Evolutionary conservation across 2,888 invertebrate species (phyloP).

Genomic region (Seira musarum): DNA sequence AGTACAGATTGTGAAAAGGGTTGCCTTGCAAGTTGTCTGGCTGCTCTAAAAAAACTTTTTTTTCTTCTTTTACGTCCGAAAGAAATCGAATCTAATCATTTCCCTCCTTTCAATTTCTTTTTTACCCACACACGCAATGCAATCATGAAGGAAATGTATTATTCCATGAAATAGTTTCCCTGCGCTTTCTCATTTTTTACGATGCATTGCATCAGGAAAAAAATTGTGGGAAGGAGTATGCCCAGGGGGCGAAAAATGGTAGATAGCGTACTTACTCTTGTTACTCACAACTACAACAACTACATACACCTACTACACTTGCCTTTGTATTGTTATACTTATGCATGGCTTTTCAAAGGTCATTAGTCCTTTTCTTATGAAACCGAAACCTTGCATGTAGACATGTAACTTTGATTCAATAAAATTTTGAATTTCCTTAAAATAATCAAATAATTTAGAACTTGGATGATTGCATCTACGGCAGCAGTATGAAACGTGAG

Average conservation of each 20-base stretch:
- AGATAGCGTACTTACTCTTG: neutral
- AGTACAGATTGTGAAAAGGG: too few species aligned
- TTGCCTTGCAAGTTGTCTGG: too few species aligned
- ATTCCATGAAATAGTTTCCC: neutral
- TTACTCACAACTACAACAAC: too few species aligned
- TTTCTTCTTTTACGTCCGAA: neutral
- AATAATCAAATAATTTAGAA: too few species aligned
- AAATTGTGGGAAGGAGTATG: neutral
- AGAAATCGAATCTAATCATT: conserved; percentile 33
- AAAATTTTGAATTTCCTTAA: too few species aligned
- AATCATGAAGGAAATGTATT: neutral
- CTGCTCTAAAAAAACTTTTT: neutral
- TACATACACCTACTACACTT: too few species aligned
- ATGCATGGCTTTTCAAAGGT: neutral
- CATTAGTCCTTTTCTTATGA: neutral
- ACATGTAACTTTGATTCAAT: too few species aligned
- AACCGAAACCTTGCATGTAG: too few species aligned
- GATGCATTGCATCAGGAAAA: conserved; percentile 23
- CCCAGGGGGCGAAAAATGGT: neutral
- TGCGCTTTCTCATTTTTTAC: conserved; percentile 11
- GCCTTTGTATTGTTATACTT: too few species aligned
- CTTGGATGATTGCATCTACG: too few species aligned
- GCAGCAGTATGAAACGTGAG: conserved; percentile 16
- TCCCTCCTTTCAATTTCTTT: conserved; percentile 22
- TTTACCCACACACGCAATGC: neutral